These are phyloP conservation scores for Chalcosyrphus nemorum DNA, from an alignment of 2,888 invertebrate genomes.

Conservation along the genomic window DNA sequence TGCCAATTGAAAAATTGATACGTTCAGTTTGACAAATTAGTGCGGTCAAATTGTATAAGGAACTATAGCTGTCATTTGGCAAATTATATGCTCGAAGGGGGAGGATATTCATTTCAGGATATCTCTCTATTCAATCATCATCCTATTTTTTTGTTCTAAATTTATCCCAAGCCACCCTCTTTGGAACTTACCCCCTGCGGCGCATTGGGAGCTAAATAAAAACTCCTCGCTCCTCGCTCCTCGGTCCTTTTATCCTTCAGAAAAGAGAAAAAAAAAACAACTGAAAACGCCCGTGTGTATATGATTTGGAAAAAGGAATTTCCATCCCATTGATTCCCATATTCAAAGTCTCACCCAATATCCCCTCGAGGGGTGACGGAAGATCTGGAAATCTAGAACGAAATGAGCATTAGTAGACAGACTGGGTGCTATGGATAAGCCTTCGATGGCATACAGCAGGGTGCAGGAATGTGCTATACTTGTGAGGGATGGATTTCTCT, in stretches of 20 bases:
- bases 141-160: constrained; percentile 23
- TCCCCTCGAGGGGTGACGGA: background rate
- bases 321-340: constrained; percentile 82
- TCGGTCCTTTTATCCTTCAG: constrained; percentile 66
- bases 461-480: constrained; percentile 56
- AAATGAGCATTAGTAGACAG: constrained; percentile 54
- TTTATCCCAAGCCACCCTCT: background rate
- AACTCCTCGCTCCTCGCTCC: constrained; percentile 37
- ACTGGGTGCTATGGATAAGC: constrained; percentile 68
- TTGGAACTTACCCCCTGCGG: constrained; percentile 12
- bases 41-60: constrained; percentile 18
- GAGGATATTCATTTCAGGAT: background rate
- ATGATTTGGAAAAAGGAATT: constrained; percentile 78
- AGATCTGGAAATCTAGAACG: constrained; percentile 20
- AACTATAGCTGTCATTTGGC: background rate
- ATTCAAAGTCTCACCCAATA: constrained; percentile 73
- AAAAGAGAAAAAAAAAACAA: constrained; percentile 35
- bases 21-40: constrained; percentile 31
- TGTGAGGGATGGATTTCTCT: constrained; percentile 42
- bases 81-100: background rate
- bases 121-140: constrained; percentile 5
- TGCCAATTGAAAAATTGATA: constrained; percentile 22
- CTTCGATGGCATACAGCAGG: constrained; percentile 37
- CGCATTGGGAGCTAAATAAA: constrained; percentile 32
- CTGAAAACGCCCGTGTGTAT: constrained; percentile 74